These are phyloP conservation scores for Dendrolimus punctatus DNA, from an alignment of 1,140 invertebrate species.

Conservation along the genomic window DNA sequence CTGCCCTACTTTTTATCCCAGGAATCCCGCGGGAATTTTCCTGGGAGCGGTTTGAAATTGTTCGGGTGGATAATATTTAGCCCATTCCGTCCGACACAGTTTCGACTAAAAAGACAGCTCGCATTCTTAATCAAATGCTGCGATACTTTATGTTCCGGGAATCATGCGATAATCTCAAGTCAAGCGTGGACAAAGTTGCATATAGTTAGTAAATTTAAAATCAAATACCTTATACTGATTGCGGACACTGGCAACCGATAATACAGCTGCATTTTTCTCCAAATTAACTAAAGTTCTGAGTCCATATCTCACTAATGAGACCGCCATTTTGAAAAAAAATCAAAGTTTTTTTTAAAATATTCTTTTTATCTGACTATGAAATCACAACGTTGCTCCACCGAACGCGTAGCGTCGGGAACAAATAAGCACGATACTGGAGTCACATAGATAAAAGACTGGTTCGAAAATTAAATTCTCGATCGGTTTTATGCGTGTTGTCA, in stretches of 20 bases:
- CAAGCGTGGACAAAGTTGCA: slow-evolving; percentile 7
- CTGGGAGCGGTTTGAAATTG: no score
- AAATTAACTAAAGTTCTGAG: slow-evolving; percentile 42
- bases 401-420: background rate
- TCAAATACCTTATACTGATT: slow-evolving; percentile 39
- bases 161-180: background rate
- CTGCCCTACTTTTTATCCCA: no score
- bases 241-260: slow-evolving; percentile 36
- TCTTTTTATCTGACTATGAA: background rate
- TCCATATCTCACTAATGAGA: slow-evolving; percentile 47
- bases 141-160: no score
- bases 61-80: no score
- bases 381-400: background rate
- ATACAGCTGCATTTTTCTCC: slow-evolving; percentile 43
- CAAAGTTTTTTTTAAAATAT: no score
- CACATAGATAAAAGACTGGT: slow-evolving; percentile 22
- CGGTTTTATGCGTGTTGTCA: slow-evolving; percentile 34
- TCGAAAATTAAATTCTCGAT: slow-evolving; percentile 31
- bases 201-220: slow-evolving; percentile 9
- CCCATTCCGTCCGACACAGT: no score
- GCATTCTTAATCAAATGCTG: no score
- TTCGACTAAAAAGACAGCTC: no score
- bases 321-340: slow-evolving; percentile 44
- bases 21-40: no score
- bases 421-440: slow-evolving; percentile 5